A percentile compares a stretch with the other conserved stretches of the same genome.
phyloP scores from a whole-genome alignment of 2,113 vertebrate species.

The Neolamprologus kungweensis region DNA sequence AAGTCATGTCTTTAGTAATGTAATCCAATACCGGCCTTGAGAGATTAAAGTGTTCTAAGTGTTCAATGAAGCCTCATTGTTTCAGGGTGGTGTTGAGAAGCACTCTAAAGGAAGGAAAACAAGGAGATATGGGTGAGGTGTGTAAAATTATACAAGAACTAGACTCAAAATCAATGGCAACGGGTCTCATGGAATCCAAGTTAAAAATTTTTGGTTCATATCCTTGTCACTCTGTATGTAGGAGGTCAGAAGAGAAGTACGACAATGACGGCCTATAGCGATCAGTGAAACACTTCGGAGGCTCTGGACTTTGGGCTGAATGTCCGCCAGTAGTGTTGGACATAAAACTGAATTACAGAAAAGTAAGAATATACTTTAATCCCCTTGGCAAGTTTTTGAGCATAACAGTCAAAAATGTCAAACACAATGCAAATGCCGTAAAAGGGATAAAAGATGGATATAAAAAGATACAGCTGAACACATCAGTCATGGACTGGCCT shows the following conservation, averaged over 20 bases:
- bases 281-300: not conserved
- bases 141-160: not conserved
- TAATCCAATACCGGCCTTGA: not conserved
- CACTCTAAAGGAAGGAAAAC: not conserved
- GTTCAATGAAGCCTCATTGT: not conserved
- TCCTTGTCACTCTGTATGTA: not conserved
- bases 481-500: not conserved
- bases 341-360: not conserved
- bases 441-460: not conserved
- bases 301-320: not conserved
- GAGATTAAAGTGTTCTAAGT: not conserved
- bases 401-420: not conserved
- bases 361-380: not conserved
- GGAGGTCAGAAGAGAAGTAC: not conserved
- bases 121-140: not conserved
- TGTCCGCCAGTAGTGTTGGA: not conserved
- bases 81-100: not conserved
- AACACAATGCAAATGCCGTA: not conserved
- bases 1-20: not conserved
- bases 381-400: not conserved
- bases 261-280: not conserved
- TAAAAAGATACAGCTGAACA: not conserved
- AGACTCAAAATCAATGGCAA: not conserved
- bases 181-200: not conserved
- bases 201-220: accelerated